Conservation (phyloP, 2,888 invertebrate species). For the Lepidocyrtinus sp. region DNA sequence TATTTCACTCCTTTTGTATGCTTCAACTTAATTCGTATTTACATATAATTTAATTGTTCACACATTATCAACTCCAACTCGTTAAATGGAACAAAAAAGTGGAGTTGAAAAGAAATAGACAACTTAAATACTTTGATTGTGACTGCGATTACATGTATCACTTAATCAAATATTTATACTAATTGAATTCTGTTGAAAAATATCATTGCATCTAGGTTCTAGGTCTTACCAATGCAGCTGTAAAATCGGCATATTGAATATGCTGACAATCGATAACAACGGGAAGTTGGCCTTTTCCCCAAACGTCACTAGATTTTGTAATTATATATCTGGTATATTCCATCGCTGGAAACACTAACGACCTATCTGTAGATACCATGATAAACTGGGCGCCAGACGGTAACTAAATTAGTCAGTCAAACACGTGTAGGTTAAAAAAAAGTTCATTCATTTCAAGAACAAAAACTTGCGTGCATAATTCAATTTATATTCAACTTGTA, state of each 20-base stretch:
- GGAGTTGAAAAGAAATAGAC: slow-evolving; percentile 91
- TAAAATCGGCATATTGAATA: slow-evolving; percentile 91
- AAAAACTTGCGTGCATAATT: too few species aligned
- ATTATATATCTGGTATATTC: slow-evolving; percentile 89
- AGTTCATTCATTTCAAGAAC: too few species aligned
- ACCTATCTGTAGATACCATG: slow-evolving; percentile 74
- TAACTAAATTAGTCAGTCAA: too few species aligned
- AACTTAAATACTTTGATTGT: slow-evolving; percentile 72
- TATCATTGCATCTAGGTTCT: too few species aligned
- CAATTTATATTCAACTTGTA: slow-evolving; percentile 74
- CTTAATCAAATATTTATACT: too few species aligned
- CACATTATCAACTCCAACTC: too few species aligned
- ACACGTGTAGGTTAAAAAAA: too few species aligned
- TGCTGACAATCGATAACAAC: slow-evolving; percentile 91
- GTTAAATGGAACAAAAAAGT: slow-evolving; percentile 73
- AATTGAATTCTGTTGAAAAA: too few species aligned
- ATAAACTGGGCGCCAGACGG: slow-evolving; percentile 64
- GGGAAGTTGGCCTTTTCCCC: slow-evolving; percentile 78
- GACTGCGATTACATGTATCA: too few species aligned
- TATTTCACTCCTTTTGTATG: background rate
- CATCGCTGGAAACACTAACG: slow-evolving; percentile 90
- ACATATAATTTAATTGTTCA: too few species aligned
- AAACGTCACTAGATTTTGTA: slow-evolving; percentile 81
- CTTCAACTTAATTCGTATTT: slow-evolving; percentile 11
- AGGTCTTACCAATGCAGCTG: slow-evolving; percentile 81